Conservation (phyloP, 2,797 vertebrate genomes). For the Thunnus albacares region DNA sequence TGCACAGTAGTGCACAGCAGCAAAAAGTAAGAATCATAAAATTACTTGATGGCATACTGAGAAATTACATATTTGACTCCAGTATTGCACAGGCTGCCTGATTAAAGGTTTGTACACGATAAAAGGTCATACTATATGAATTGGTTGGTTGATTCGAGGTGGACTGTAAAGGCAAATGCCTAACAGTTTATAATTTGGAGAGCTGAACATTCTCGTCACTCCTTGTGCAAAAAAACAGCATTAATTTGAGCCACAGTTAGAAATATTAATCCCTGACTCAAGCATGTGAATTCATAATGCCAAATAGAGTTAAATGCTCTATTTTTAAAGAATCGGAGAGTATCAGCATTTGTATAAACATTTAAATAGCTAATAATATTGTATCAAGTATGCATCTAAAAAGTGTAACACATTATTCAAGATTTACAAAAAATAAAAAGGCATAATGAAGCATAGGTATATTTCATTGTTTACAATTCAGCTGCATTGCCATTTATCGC, state of each 20-base stretch:
- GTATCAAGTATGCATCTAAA: neutral
- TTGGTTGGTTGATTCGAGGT: neutral
- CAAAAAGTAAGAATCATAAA: conserved; percentile 50
- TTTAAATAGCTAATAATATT: neutral
- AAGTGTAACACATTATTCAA: neutral
- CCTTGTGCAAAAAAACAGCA: neutral
- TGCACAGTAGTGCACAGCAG: conserved; percentile 39
- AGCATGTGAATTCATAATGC: neutral
- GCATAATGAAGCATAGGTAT: neutral
- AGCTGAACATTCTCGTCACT: neutral
- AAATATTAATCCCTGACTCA: neutral
- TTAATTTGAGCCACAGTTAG: too few species aligned
- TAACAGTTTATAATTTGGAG: conserved; percentile 13
- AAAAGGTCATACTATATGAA: neutral
- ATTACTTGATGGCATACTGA: conserved; percentile 47
- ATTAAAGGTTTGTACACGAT: conserved; percentile 22
- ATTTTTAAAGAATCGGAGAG: neutral
- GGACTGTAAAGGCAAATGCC: conserved; percentile 6
- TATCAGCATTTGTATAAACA: neutral
- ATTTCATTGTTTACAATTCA: neutral
- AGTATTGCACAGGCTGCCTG: neutral
- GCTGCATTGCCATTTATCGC: neutral
- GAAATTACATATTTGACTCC: conserved; percentile 49
- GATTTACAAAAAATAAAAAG: neutral
- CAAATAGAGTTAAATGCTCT: neutral